phyloP scores from a whole-genome alignment of 2,888 invertebrate genomes.

The Xylophagus ater region DNA sequence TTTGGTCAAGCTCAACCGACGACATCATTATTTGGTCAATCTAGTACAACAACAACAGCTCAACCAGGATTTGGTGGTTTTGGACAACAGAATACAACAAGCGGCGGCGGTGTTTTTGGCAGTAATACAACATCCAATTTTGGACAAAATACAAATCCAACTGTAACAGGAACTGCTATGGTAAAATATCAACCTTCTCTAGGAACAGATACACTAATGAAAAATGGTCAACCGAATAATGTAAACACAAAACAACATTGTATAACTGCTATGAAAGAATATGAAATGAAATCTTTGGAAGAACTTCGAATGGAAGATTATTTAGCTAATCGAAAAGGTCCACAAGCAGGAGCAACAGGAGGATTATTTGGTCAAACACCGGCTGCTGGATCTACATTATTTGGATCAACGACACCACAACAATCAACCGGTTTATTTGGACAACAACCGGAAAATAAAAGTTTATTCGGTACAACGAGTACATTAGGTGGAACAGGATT shows the following conservation, averaged over 20 bases:
- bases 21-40: conserved; percentile 45
- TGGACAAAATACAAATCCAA: conserved; percentile 23
- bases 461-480: conserved; percentile 37
- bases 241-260: conserved; percentile 93
- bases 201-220: conserved; percentile 85
- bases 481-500: conserved; percentile 32
- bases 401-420: conserved; percentile 40
- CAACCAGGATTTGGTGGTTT: conserved; percentile 48
- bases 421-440: conserved; percentile 44
- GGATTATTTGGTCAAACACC: conserved; percentile 44
- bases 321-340: conserved; percentile 75
- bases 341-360: conserved; percentile 36
- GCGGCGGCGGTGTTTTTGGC: conserved; percentile 43
- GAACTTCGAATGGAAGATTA: conserved; percentile 93
- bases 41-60: conserved; percentile 37
- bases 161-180: conserved; percentile 53
- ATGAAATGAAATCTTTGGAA: conserved; percentile 87
- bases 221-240: conserved; percentile 70
- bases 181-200: conserved; percentile 74
- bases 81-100: conserved; percentile 48
- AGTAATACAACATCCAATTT: conserved; percentile 33
- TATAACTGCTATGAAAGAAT: conserved; percentile 98
- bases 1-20: conserved; percentile 37
- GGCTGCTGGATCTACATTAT: conserved; percentile 35
- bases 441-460: conserved; percentile 46